These are phyloP conservation scores for Lutra lutra DNA, from an alignment of 2,797 vertebrate species.

Conservation along the genomic window DNA sequence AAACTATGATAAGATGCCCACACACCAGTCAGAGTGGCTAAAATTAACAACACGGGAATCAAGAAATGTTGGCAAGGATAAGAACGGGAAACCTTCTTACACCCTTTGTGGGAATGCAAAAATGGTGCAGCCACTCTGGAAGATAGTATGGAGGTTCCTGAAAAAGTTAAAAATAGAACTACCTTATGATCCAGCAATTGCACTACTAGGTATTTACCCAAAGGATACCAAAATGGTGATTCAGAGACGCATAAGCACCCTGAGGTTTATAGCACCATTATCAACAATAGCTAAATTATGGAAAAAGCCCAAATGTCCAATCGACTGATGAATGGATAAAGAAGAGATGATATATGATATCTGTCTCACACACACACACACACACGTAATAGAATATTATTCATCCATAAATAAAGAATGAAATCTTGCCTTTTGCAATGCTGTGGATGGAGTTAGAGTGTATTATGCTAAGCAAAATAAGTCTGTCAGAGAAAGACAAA, in stretches of 20 bases:
- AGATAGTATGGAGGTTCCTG: background rate
- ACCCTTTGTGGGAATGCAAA: background rate
- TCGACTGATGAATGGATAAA: background rate
- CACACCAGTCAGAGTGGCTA: background rate
- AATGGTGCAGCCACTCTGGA: background rate
- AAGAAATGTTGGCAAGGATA: background rate
- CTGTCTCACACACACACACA: too few relatives aligned
- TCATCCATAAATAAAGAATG: background rate
- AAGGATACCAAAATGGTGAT: background rate
- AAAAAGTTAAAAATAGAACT: background rate
- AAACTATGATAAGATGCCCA: background rate
- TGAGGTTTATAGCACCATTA: background rate
- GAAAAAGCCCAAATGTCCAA: background rate
- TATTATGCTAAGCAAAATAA: too few relatives aligned
- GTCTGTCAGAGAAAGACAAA: background rate
- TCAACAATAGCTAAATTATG: background rate
- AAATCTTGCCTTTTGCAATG: background rate
- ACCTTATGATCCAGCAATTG: background rate
- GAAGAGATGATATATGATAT: background rate
- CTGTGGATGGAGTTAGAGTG: background rate
- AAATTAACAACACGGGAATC: background rate
- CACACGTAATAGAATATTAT: background rate
- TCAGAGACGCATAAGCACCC: background rate
- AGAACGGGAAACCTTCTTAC: background rate
- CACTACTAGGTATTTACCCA: background rate